Evolutionary conservation across 2,888 invertebrate species (phyloP).

Genomic region (Monoplex corrugatus): DNA sequence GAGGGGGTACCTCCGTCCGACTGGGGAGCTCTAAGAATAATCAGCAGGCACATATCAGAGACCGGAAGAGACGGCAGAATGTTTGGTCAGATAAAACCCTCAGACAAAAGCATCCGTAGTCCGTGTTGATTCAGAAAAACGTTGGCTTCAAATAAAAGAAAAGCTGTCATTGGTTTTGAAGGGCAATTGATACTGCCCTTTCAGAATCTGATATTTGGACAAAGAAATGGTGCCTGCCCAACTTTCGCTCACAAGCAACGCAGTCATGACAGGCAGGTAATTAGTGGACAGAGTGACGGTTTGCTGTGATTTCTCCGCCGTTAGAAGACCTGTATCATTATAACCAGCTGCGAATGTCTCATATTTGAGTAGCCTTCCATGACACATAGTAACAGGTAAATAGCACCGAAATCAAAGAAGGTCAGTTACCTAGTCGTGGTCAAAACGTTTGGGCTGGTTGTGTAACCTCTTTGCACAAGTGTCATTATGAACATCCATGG

Average conservation of each 20-base stretch:
- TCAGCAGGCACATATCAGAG: conserved; percentile 29
- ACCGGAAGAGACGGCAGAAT: conserved; percentile 35
- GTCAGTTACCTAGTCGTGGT: too few species aligned
- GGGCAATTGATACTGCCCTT: background rate
- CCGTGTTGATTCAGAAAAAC: background rate
- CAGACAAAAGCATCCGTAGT: conserved; percentile 39
- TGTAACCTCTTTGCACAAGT: too few species aligned
- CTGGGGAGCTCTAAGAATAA: background rate
- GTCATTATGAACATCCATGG: too few species aligned
- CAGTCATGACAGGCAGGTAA: background rate
- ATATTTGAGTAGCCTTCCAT: too few species aligned
- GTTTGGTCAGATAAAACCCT: conserved; percentile 47
- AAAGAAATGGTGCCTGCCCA: conserved; percentile 8
- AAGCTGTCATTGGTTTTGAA: conserved; percentile 29
- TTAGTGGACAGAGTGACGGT: background rate
- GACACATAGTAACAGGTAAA: too few species aligned
- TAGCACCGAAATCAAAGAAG: too few species aligned
- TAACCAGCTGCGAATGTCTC: too few species aligned
- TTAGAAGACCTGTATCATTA: too few species aligned
- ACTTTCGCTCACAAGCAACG: background rate
- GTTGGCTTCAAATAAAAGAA: background rate
- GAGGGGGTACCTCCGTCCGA: background rate
- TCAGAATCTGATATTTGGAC: conserved; percentile 3
- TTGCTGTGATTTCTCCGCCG: too few species aligned
- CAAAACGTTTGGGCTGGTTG: too few species aligned